Base-by-base conservation (phyloP, 2,113 vertebrate species). In the Chitala chitala region DNA sequence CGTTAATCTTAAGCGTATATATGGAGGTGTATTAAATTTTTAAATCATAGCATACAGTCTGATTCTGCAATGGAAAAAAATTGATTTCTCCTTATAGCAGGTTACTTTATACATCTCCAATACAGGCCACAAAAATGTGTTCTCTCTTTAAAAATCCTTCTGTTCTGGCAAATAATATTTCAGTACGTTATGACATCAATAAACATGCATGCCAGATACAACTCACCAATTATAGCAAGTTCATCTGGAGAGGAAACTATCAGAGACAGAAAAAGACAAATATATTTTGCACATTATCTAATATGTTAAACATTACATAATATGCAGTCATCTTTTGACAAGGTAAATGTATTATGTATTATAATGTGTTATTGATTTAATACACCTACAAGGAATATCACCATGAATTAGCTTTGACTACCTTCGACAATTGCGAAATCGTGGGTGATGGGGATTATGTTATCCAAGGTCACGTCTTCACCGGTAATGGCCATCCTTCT, bases 401-500 rank as follows among this genome's bases (percentile, higher is more conserved):
- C 36, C 40, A n/a, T 26, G n/a, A 51, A 6, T 3, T 38, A 12
- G 1, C 63, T 73, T 1, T 53, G 15, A 77, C 85, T 86, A 96
- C 96, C 93, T 91, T 96, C 94, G 76, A 94, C 92, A 78, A 96
- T 81, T 0, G 87, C 80, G 80, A 96, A 95, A 38, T 91, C 90
- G 1, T 90, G 82, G 0, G 89, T 88, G 80, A 99, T 80, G 0
- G 93, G 94, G 69, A 99, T 81, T 3, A 96, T 84, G 3, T 84
- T 84, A 76, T 95, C 93, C 81, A 98, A 86, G 24, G 88, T 90
- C 56, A 99, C 90, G 6, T 98, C 95, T 0, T 94, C 94, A 8
- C 92, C 94, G 0, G 93, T 85, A 42, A 98, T 93, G 53, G 96
- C 95, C 96, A 98, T 98, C 80, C 96, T 88, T 78, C 92, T 90